These are phyloP conservation scores for rabbit (Oryctolagus cuniculus) DNA, from an alignment of 2,113 vertebrate genomes.

Conservation along the genomic window mOryCun1.1 NC_091432.1:188946501-188947000, in stretches of 20 bases:
- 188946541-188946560: conserved; percentile 76
- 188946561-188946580: conserved; percentile 48
- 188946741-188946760: conserved; percentile 81
- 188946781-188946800: conserved; percentile 74
- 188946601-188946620: conserved; percentile 75
- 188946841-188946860: conserved; percentile 57
- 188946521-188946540: conserved; percentile 64
- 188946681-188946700: conserved; percentile 78
- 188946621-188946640: conserved; percentile 72
- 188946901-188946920: conserved; percentile 54
- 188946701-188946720: conserved; percentile 83
- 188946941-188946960: background rate
- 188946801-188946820: conserved; percentile 76
- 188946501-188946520: conserved; percentile 66
- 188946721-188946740: conserved; percentile 83
- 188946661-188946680: conserved; percentile 81
- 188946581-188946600: conserved; percentile 75
- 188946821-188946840: conserved; percentile 78
- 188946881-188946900: background rate
- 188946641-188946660: conserved; percentile 81
- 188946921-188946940: background rate
- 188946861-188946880: conserved; percentile 64
- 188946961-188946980: background rate
- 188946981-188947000: background rate
- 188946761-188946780: conserved; percentile 82